Evolutionary conservation across 2,113 vertebrate genomes (phyloP).

Genomic region (Cynocephalus volans): DNA sequence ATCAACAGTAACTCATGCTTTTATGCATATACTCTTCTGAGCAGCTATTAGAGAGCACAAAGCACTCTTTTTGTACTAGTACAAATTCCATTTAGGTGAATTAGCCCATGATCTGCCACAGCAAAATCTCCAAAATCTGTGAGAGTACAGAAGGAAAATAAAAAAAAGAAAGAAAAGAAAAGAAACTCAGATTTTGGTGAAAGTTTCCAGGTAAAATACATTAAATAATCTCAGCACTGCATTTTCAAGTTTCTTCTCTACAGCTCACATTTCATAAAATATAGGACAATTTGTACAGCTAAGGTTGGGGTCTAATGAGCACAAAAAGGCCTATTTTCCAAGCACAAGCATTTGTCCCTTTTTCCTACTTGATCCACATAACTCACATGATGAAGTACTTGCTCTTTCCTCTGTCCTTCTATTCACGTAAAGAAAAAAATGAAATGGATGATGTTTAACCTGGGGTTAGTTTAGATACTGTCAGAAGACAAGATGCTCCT

Average conservation of each 20-base stretch:
- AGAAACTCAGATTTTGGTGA: neutral
- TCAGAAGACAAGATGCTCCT: neutral
- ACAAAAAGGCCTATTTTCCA: constrained; percentile 63
- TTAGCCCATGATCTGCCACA: constrained; percentile 44
- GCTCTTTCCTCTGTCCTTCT: neutral
- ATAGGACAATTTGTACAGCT: neutral
- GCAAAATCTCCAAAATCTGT: constrained; percentile 31
- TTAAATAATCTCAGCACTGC: neutral
- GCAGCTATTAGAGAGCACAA: constrained; percentile 46
- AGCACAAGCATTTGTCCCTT: neutral
- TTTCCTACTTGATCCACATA: neutral
- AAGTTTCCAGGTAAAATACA: constrained; percentile 44
- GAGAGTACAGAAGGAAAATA: neutral
- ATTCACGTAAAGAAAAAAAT: neutral
- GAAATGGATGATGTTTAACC: neutral
- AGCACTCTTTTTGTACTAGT: constrained; percentile 56
- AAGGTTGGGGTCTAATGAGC: constrained; percentile 19
- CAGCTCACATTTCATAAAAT: constrained; percentile 72
- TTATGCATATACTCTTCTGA: neutral
- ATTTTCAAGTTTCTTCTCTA: constrained; percentile 69
- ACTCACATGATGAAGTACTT: constrained; percentile 27
- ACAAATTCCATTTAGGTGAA: constrained; percentile 71
- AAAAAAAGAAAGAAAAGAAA: neutral
- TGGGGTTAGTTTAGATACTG: neutral
- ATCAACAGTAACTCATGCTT: constrained; percentile 6